Conservation (phyloP, 1,140 invertebrate species). For the Drosophila sulfurigaster region DNA sequence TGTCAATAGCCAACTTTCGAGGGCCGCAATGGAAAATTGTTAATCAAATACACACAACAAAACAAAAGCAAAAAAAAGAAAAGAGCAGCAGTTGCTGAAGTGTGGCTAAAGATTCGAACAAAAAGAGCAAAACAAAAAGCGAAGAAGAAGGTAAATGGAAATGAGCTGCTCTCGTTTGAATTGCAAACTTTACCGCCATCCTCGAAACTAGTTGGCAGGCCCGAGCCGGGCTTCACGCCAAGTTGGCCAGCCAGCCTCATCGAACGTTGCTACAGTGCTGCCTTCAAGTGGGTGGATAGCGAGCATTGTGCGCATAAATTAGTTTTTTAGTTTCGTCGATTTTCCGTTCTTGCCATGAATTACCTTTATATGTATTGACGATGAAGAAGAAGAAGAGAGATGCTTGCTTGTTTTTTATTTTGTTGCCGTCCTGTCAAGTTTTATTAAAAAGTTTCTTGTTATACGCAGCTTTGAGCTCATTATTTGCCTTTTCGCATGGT, state of each 20-base stretch:
- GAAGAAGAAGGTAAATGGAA: slow-evolving; percentile 29
- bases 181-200: slow-evolving; percentile 33
- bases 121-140: slow-evolving; percentile 10
- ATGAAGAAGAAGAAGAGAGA: neutral
- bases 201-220: slow-evolving; percentile 32
- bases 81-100: slow-evolving; percentile 24
- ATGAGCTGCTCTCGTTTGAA: slow-evolving; percentile 22
- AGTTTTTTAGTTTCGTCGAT: slow-evolving; percentile 48
- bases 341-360: slow-evolving; percentile 17
- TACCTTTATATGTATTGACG: slow-evolving; percentile 14
- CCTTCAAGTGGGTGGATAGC: slow-evolving; percentile 3
- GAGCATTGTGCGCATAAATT: slow-evolving; percentile 45
- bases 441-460: slow-evolving; percentile 27
- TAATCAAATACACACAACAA: slow-evolving; percentile 48
- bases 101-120: slow-evolving; percentile 36
- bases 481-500: slow-evolving; percentile 3
- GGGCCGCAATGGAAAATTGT: slow-evolving; percentile 32
- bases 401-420: neutral
- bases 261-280: slow-evolving; percentile 27
- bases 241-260: slow-evolving; percentile 7
- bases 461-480: slow-evolving; percentile 7
- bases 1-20: slow-evolving; percentile 55
- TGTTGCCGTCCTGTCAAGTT: slow-evolving; percentile 15
- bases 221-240: neutral
- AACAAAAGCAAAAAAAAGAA: neutral